A percentile compares a stretch with the other conserved stretches of the same genome.
These are phyloP conservation scores for Poeciliopsis presidionis DNA, from an alignment of 2,797 vertebrate species.

Conservation along the genomic window DNA sequence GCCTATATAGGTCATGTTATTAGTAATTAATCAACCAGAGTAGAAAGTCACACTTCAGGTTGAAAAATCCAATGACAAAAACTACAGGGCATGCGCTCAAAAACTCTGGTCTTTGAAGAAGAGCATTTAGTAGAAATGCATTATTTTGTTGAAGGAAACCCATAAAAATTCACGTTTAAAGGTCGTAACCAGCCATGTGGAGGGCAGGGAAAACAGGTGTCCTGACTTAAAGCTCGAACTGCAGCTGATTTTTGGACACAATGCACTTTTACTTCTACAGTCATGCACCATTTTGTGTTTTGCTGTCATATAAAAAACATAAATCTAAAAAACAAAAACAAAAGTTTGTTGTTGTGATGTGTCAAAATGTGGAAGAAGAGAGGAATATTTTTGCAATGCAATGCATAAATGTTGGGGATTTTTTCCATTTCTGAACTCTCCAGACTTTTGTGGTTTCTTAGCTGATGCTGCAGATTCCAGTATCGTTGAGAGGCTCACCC, in stretches of 20 bases:
- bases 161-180: background rate
- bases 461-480: background rate
- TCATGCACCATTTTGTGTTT: background rate
- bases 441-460: background rate
- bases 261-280: background rate
- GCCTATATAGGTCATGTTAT: background rate
- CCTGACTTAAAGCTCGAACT: background rate
- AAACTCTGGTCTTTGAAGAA: background rate
- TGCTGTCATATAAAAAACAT: background rate
- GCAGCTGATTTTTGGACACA: background rate
- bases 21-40: background rate
- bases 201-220: background rate
- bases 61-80: background rate
- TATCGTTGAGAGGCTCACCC: constrained; percentile 76
- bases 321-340: background rate
- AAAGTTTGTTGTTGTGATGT: background rate
- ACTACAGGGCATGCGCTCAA: background rate
- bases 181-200: background rate
- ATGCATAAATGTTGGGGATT: background rate
- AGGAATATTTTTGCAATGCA: background rate
- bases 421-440: background rate
- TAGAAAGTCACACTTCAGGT: background rate
- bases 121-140: background rate
- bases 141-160: background rate
- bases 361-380: background rate